These are phyloP conservation scores for Pollachius pollachius DNA, from an alignment of 2,113 vertebrate species.

Conservation along the genomic window DNA sequence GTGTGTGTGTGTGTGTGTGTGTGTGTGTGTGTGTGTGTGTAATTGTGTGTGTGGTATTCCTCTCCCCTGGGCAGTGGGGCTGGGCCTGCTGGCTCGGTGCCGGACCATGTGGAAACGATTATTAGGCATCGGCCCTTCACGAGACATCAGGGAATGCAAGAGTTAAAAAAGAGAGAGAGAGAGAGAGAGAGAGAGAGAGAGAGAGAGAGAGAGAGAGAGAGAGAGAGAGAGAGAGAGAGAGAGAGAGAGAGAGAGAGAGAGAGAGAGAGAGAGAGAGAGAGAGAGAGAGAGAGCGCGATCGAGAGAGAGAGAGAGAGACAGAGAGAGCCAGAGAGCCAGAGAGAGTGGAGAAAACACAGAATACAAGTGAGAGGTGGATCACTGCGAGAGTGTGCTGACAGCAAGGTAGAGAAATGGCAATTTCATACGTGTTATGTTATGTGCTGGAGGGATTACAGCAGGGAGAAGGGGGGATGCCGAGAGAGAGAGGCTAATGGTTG, in stretches of 20 bases:
- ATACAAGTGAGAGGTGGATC: constrained; percentile 25
- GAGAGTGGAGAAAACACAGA: no score
- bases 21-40: constrained; percentile 4
- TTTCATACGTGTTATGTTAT: constrained; percentile 4
- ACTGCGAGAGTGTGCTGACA: constrained; percentile 22
- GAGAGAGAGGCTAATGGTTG: constrained; percentile 1
- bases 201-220: constrained; percentile 29
- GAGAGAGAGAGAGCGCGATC: constrained; percentile 32
- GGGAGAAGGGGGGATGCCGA: neutral
- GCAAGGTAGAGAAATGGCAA: constrained; percentile 16
- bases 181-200: neutral
- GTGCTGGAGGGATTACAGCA: constrained; percentile 1
- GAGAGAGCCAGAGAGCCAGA: neutral
- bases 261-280: neutral
- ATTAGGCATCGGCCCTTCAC: constrained; percentile 42
- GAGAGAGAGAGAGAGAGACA: no score
- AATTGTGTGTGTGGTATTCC: constrained; percentile 7
- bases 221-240: no score
- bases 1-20: constrained; percentile 2
- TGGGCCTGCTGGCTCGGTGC: constrained; percentile 44
- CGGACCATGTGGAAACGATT: constrained; percentile 65
- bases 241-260: neutral
- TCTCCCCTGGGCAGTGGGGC: constrained; percentile 31
- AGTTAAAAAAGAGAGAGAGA: neutral
- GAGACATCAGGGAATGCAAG: constrained; percentile 36